phyloP scores from a whole-genome alignment of 2,888 invertebrate genomes.

The Strigamia transsilvanica region DNA sequence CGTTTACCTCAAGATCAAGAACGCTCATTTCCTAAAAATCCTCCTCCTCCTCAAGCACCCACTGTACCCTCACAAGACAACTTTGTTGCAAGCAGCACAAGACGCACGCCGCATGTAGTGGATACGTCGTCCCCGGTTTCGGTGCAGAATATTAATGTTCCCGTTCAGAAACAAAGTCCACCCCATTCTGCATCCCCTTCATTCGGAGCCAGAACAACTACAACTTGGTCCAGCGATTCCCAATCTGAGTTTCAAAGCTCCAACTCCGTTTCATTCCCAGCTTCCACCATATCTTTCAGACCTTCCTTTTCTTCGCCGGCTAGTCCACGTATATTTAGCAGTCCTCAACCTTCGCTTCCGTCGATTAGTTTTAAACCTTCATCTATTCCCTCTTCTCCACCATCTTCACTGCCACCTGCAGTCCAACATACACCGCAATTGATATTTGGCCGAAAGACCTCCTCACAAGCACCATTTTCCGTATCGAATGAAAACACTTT shows the following conservation, averaged over 20 bases:
- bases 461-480: neutral
- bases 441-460: neutral
- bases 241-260: neutral
- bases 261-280: neutral
- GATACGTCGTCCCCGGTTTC: neutral
- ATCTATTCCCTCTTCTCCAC: neutral
- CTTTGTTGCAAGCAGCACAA: neutral
- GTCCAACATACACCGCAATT: neutral
- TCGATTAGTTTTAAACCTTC: neutral
- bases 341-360: neutral
- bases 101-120: slow-evolving; percentile 37
- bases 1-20: slow-evolving; percentile 40
- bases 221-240: neutral
- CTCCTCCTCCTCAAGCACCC: neutral
- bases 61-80: slow-evolving; percentile 6
- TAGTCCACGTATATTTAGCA: neutral
- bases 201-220: slow-evolving; percentile 33
- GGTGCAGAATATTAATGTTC: neutral
- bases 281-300: neutral
- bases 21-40: slow-evolving; percentile 36
- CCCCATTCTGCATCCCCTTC: neutral
- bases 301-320: neutral
- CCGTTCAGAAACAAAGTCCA: slow-evolving; percentile 16
- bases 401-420: slow-evolving; percentile 30
- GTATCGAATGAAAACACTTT: neutral